phyloP scores from a whole-genome alignment of 2,113 vertebrate genomes.

The Zosterops pallidus region DNA sequence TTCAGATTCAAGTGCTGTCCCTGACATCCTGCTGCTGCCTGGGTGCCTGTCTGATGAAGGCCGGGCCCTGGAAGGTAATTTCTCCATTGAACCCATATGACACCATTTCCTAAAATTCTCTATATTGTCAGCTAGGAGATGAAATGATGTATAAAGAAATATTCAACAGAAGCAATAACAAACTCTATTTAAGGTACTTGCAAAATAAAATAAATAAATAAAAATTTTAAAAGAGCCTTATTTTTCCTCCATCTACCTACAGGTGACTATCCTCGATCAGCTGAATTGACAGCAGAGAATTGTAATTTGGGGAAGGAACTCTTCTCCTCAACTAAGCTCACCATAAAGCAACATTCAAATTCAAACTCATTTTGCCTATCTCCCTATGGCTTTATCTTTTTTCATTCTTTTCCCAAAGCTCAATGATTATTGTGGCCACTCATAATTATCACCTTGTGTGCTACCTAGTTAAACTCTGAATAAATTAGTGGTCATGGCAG shows the following conservation, averaged over 20 bases:
- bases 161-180: neutral
- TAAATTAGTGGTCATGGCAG: neutral
- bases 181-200: neutral
- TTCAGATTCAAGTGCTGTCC: neutral
- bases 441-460: neutral
- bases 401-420: neutral
- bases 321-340: neutral
- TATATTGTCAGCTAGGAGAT: neutral
- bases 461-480: neutral
- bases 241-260: neutral
- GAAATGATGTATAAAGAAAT: neutral
- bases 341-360: neutral
- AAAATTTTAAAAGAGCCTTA: rapidly evolving
- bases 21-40: neutral
- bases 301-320: neutral
- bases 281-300: neutral
- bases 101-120: neutral
- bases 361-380: neutral
- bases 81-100: neutral
- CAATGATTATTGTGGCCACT: neutral
- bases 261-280: neutral
- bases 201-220: neutral
- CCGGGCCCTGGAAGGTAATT: neutral
- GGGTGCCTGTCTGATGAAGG: neutral
- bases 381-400: neutral